These are phyloP conservation scores for Zootoca vivipara DNA, from an alignment of 2,113 vertebrate species.

Conservation along the genomic window DNA sequence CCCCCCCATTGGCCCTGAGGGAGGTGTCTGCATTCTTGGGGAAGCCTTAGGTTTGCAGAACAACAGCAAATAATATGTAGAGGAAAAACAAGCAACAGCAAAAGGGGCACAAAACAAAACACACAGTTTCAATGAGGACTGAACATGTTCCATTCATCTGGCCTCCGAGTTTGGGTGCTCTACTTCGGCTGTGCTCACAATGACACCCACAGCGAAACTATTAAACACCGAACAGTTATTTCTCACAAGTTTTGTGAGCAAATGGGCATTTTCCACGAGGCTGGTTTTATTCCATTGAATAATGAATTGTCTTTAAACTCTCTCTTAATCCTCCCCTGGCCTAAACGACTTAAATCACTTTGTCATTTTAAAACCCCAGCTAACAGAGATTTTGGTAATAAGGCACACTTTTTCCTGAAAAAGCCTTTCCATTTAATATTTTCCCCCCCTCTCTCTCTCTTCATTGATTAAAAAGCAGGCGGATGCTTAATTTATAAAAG, in stretches of 20 bases:
- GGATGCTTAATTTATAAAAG: slow-evolving; percentile 52
- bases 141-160: no score
- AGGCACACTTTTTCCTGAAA: slow-evolving; percentile 45
- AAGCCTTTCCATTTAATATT: slow-evolving; percentile 40
- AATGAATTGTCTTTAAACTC: slow-evolving; percentile 40
- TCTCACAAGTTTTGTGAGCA: slow-evolving; percentile 31
- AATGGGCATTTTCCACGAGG: slow-evolving; percentile 57
- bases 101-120: no score
- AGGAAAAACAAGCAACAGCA: no score
- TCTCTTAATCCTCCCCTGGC: slow-evolving; percentile 41
- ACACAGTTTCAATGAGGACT: no score
- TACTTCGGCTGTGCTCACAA: no score
- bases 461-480: not conserved
- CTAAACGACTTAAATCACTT: not conserved
- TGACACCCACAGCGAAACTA: not conserved
- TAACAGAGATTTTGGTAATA: not conserved
- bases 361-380: slow-evolving; percentile 34
- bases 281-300: slow-evolving; percentile 55
- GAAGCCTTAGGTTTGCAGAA: no score
- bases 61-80: no score
- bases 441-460: slow-evolving; percentile 4
- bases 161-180: no score
- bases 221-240: slow-evolving; percentile 12
- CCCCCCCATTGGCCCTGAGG: no score
- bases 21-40: no score